Conservation (phyloP, 2,888 invertebrate species). For the Drosophila conformis region DNA sequence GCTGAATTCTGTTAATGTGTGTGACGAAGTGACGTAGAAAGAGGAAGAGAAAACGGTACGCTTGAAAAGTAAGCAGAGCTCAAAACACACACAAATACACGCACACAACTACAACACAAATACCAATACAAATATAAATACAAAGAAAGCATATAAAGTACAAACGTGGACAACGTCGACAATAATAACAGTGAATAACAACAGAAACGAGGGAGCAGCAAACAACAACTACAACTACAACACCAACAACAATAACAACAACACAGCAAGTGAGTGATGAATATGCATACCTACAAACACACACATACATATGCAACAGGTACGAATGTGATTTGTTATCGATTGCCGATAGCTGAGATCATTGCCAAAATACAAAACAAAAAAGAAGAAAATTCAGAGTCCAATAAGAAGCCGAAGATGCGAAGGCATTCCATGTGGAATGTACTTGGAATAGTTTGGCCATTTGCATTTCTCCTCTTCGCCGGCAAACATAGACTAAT, state of each 20-base stretch:
- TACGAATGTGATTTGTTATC: slow-evolving; percentile 27
- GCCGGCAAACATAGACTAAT: slow-evolving; percentile 33
- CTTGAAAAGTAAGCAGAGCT: slow-evolving; percentile 49
- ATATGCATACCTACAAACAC: slow-evolving; percentile 12
- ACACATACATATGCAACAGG: slow-evolving; percentile 10
- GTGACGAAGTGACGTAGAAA: slow-evolving; percentile 74
- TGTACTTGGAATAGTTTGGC: slow-evolving; percentile 11
- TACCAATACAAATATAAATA: slow-evolving; percentile 28
- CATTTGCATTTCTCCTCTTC: slow-evolving; percentile 26
- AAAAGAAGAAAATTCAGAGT: slow-evolving; percentile 8
- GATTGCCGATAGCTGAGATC: slow-evolving; percentile 35
- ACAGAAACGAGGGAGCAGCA: slow-evolving; percentile 59
- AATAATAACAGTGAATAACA: slow-evolving; percentile 34
- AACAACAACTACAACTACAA: slow-evolving; percentile 38
- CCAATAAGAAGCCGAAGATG: slow-evolving; percentile 20
- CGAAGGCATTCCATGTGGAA: slow-evolving; percentile 24
- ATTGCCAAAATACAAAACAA: slow-evolving; percentile 41
- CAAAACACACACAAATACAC: slow-evolving; percentile 47
- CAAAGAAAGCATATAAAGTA: slow-evolving; percentile 41
- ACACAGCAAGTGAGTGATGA: slow-evolving; percentile 39
- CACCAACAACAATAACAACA: slow-evolving; percentile 13
- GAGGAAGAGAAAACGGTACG: slow-evolving; percentile 34
- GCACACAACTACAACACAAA: slow-evolving; percentile 22
- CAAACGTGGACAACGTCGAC: slow-evolving; percentile 55
- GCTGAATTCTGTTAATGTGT: slow-evolving; percentile 61